These are phyloP conservation scores for Micrasema minimum DNA, from an alignment of 1,140 invertebrate species.

Conservation along the genomic window DNA sequence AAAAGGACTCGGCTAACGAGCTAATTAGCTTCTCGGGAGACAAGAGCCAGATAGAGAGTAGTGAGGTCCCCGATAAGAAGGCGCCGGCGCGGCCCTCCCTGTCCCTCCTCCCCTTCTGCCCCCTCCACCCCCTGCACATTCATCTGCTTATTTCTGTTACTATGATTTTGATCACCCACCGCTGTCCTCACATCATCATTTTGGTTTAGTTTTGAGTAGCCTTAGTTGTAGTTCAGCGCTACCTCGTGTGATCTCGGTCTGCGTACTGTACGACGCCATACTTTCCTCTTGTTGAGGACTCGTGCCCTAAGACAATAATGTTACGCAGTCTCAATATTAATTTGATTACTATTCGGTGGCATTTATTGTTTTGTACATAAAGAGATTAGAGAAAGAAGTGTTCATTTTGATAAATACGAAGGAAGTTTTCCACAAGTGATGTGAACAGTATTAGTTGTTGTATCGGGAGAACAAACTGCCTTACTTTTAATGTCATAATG, in stretches of 20 bases:
- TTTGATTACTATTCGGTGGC: neutral
- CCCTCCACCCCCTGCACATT: conserved; percentile 70
- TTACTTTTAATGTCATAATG: neutral
- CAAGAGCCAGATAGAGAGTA: neutral
- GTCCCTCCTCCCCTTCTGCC: conserved; percentile 64
- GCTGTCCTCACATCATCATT: conserved; percentile 69
- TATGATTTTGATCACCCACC: conserved; percentile 71
- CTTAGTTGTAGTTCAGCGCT: conserved; percentile 29
- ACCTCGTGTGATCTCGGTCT: neutral
- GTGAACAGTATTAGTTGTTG: too few relatives aligned
- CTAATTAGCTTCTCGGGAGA: conserved; percentile 53
- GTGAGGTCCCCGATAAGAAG: conserved; percentile 48
- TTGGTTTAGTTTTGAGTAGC: conserved; percentile 60
- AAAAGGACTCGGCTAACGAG: conserved; percentile 52
- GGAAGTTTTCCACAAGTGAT: neutral
- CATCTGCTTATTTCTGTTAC: conserved; percentile 72
- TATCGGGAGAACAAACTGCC: conserved; percentile 7
- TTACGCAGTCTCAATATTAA: neutral
- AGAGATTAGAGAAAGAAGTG: too few relatives aligned
- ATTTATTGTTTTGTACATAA: conserved; percentile 11
- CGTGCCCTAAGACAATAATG: conserved; percentile 14
- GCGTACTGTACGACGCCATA: neutral
- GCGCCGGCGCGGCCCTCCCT: conserved; percentile 58
- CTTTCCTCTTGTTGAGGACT: neutral
- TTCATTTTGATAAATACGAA: neutral